A percentile compares a stretch with the other conserved stretches of the same genome.
phyloP scores from a whole-genome alignment of 2,888 invertebrate species.

The Eledone cirrhosa region DNA sequence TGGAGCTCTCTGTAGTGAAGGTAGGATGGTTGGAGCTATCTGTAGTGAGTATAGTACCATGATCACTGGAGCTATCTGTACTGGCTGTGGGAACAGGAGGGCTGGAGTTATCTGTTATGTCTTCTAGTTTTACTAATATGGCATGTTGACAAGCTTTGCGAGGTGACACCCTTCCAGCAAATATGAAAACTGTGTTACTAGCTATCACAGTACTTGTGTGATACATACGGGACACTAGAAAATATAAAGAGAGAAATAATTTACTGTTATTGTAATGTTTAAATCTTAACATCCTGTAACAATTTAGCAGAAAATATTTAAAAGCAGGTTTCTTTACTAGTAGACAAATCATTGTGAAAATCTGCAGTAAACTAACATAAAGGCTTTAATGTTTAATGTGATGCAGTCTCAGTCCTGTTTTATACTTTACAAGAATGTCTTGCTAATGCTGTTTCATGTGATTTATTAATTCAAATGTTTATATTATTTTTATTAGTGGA shows the following conservation, averaged over 20 bases:
- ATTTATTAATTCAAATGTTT: too few relatives aligned
- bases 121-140: conserved; percentile 33
- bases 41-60: not conserved
- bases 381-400: too few relatives aligned
- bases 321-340: too few relatives aligned
- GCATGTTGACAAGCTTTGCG: conserved; percentile 43
- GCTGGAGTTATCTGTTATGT: not conserved
- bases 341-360: too few relatives aligned
- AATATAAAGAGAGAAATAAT: not conserved
- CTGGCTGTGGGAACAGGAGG: not conserved
- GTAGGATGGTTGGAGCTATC: not conserved
- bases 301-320: too few relatives aligned
- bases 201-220: conserved; percentile 44
- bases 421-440: too few relatives aligned
- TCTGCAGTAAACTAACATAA: too few relatives aligned
- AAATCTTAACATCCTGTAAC: too few relatives aligned
- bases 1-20: conserved; percentile 14
- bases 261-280: too few relatives aligned
- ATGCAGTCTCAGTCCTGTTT: too few relatives aligned
- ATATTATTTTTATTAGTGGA: too few relatives aligned
- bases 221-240: conserved; percentile 57
- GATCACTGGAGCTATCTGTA: not conserved
- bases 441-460: too few relatives aligned
- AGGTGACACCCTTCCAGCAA: conserved; percentile 67
- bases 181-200: conserved; percentile 53